Evolutionary conservation across 2,888 invertebrate genomes (phyloP), one percentile per base, ranked within the genome.

Genomic region (Drosophila pullipes): DNA sequence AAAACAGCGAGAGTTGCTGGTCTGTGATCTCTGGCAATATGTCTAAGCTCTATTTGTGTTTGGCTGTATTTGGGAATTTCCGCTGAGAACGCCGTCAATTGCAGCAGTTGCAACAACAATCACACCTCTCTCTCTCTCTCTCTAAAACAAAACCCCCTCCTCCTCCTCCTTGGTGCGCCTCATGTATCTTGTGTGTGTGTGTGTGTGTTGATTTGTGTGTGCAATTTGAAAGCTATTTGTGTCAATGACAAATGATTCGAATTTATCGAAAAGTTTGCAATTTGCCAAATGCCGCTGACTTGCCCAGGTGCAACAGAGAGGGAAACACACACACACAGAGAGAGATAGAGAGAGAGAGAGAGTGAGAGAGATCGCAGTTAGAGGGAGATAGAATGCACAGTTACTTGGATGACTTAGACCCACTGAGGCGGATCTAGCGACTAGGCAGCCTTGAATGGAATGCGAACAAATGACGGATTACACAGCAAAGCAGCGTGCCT

Each of bases 181-280:
- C 62, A 33, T 63, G 47, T 37, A 39, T 62, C 44, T 33, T 44
- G 47, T 2, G 2, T 25, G 16, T 22, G 6, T 22, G 22, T 44
- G 3, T 50, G 50, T 55, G 31, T 31, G 7, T 69, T 61, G 69
- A 65, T 72, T 76, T 82, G 81, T 73, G 82, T 83, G 71, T 83
- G 81, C 90, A 90, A 88, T 88, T 88, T 88, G 90, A 88, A 90
- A 90, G 89, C 81, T 88, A 88, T 88, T 88, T 88, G 88, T 88
- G 88, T 90, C 88, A 88, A 88, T 88, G 90, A 90, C 88, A 87
- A 87, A 87, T 89, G 85, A 89, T 90, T 88, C 90, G 89, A 83
- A 90, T 89, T 82, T 85, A 83, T 89, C 85, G 90, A 87, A 87
- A 88, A 88, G 81, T 90, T 47, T 89, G 87, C 87, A 90, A 83